Conservation (phyloP, 2,113 vertebrate species). For the Ptyas mucosa region DNA sequence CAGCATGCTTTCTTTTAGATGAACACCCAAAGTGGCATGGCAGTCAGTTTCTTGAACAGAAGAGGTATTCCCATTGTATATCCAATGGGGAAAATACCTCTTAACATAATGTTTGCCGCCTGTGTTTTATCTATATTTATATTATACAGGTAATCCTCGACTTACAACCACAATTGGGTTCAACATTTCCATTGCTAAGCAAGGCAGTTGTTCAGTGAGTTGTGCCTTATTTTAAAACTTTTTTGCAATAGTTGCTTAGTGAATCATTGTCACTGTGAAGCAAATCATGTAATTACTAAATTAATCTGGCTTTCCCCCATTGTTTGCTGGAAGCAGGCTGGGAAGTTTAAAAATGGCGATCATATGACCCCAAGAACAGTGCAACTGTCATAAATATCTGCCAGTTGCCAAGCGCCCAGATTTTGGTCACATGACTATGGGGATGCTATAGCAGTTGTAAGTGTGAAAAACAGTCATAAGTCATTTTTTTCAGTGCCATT, state of each 20-base stretch:
- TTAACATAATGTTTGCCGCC: neutral
- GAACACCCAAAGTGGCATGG: neutral
- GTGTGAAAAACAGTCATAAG: neutral
- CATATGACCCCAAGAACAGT: neutral
- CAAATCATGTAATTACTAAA: neutral
- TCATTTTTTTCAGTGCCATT: neutral
- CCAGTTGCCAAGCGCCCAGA: neutral
- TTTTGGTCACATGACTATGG: neutral
- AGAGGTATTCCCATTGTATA: neutral
- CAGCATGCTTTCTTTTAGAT: neutral
- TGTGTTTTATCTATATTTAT: neutral
- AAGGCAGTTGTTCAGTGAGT: neutral
- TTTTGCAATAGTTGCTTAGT: neutral
- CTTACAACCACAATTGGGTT: neutral
- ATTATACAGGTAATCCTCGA: neutral
- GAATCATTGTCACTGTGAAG: neutral
- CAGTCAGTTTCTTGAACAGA: neutral
- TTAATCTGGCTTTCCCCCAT: neutral
- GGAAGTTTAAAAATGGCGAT: neutral
- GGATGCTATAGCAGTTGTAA: neutral
- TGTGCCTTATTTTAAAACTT: neutral
- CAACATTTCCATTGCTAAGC: neutral
- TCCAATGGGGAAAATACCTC: too few species aligned
- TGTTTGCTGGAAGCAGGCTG: neutral
- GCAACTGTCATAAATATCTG: neutral